phyloP scores from a whole-genome alignment of 2,113 vertebrate species.

The Apteryx mantelli region DNA sequence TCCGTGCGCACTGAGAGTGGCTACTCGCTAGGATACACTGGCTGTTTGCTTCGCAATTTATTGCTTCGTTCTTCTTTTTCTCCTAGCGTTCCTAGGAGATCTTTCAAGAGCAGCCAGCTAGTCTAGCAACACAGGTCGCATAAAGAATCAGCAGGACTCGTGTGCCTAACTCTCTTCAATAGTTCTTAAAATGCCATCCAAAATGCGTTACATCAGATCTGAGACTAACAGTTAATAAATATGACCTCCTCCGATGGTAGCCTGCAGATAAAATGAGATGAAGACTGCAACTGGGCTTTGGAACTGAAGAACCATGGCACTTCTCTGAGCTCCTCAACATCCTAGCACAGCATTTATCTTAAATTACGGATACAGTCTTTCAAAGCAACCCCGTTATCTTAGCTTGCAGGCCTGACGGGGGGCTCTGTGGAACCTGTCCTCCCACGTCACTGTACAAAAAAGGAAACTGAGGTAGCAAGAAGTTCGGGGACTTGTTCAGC shows the following conservation, averaged over 20 bases:
- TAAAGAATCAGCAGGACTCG: background rate
- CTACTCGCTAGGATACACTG: fast-evolving
- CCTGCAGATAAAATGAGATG: background rate
- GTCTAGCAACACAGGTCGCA: background rate
- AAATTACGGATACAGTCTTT: background rate
- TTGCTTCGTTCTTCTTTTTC: background rate
- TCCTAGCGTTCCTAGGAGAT: background rate
- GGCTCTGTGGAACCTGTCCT: background rate
- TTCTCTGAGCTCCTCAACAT: background rate
- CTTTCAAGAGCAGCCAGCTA: background rate
- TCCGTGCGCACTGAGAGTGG: background rate
- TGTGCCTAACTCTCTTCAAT: background rate
- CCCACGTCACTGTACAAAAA: background rate
- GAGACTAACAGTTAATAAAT: background rate
- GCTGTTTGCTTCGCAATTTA: background rate
- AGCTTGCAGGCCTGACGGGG: background rate
- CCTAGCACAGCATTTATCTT: background rate
- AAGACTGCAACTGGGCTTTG: fast-evolving
- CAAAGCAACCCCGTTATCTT: background rate
- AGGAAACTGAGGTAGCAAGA: background rate
- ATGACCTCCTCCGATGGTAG: background rate
- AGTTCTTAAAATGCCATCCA: background rate
- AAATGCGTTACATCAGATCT: background rate
- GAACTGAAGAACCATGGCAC: background rate
- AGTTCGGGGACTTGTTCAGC: background rate